Conservation (phyloP, 2,113 vertebrate genomes). For the Dascyllus trimaculatus region DNA sequence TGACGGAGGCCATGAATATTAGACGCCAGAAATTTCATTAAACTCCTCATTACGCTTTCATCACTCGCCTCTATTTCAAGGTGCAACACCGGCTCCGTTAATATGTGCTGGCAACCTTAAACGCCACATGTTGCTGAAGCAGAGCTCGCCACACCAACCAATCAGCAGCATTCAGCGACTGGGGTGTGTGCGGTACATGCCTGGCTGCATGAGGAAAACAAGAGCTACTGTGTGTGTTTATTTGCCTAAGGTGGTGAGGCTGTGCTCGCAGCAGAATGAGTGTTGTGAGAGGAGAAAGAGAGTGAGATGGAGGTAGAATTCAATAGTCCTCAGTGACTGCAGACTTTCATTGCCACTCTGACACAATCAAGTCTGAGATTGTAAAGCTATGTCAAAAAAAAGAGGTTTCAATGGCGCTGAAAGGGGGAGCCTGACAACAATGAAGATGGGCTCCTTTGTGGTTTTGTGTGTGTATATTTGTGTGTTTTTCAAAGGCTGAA, state of each 20-base stretch:
- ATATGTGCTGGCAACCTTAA: not conserved
- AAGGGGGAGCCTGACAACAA: constrained; percentile 16
- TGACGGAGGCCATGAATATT: constrained; percentile 41
- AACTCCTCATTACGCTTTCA: constrained; percentile 10
- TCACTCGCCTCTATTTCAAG: not conserved
- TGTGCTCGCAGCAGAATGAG: too few relatives aligned
- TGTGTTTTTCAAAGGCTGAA: constrained; percentile 20
- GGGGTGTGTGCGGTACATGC: too few relatives aligned
- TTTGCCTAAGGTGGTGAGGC: too few relatives aligned
- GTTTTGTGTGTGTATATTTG: constrained; percentile 5
- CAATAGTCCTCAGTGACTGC: constrained; percentile 42
- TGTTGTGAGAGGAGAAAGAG: not conserved
- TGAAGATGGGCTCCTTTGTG: constrained; percentile 15
- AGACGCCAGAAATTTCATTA: constrained; percentile 28
- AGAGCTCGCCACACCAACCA: too few relatives aligned
- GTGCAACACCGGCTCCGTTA: not conserved
- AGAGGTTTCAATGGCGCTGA: constrained; percentile 4
- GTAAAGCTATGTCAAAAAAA: constrained; percentile 40
- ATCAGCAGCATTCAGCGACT: too few relatives aligned
- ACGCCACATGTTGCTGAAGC: not conserved
- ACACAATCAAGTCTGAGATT: constrained; percentile 38
- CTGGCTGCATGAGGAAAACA: too few relatives aligned
- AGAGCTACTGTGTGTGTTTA: too few relatives aligned
- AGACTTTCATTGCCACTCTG: constrained; percentile 33
- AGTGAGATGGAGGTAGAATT: constrained; percentile 16